Base-by-base conservation (phyloP, 2,888 invertebrate species). In the Caenorhabditis uteleia region DNA sequence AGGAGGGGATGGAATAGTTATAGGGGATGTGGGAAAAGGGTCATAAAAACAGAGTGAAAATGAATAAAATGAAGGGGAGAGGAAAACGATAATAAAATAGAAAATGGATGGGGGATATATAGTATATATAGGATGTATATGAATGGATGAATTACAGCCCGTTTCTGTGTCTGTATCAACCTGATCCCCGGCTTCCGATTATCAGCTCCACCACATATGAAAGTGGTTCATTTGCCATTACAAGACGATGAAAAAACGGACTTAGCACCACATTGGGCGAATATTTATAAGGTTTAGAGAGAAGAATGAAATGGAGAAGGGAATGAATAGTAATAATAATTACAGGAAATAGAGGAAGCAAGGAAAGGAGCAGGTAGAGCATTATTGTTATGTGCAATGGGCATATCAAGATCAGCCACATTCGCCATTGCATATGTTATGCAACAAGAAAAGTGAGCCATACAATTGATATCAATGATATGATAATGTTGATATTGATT, bases 351-450 rank as follows among this genome's bases (percentile, higher is more conserved):
- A 18, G 75, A 74, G 44, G 71, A 72, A 34, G 70, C 77, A n/a
- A 54, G 75, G 18, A 68, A 69, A 45, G 60, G 57, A 16, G 72
- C 71, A 21, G 75, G 77, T 40, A 64, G 70, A 26, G 57, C 68
- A 42, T 57, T 77, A n/a, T 54, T 77, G 29, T 57, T 74, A 18
- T 78, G 77, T 65, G 77, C 74, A 33, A 69, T 78, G 74, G 77
- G 77, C 8, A 77, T 77, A 42, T 73, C 73, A 2, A 57, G 78
- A 12, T 74, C 74, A 8, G 76, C 76, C n/a, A 70, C 78, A 1
- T 75, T 78, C 40, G 75, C 70, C 21, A 71, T 78, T 34, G 70
- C 74, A n/a, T 78, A 77, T 48, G 54, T 77, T 23, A 72, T 78
- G 74, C 64, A 68, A 39, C 56, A 70, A 16, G 72, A 76, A 40